Evolutionary conservation across 2,113 vertebrate species (phyloP).

Genomic region (Varanus salvator): DNA sequence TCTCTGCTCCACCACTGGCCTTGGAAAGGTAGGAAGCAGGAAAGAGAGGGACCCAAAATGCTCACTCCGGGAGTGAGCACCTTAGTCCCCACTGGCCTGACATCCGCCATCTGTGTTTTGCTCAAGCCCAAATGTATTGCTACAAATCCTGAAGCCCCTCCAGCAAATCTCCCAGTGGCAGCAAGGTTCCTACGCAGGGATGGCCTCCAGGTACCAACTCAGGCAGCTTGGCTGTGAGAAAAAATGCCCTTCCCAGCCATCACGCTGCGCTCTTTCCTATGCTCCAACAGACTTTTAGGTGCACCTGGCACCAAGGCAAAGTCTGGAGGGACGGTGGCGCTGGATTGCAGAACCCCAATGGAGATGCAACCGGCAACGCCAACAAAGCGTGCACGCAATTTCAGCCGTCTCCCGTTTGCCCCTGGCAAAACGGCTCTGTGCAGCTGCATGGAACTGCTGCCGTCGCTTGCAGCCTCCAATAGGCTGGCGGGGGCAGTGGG

Average conservation of each 20-base stretch:
- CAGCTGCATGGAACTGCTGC: slow-evolving; percentile 3
- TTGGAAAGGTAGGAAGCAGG: too few relatives aligned
- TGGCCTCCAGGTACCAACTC: background rate
- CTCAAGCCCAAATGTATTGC: background rate
- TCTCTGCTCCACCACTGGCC: too few relatives aligned
- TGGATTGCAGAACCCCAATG: background rate
- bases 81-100: background rate
- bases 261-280: background rate
- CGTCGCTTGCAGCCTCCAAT: fast-evolving
- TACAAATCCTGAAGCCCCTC: background rate
- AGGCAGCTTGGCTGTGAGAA: background rate
- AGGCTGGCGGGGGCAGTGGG: background rate
- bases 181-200: background rate
- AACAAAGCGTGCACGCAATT: slow-evolving; percentile 46
- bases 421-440: slow-evolving; percentile 53
- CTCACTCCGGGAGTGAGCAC: background rate
- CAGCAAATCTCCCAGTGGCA: too few relatives aligned
- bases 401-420: slow-evolving; percentile 49
- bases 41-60: background rate
- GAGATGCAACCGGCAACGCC: too few relatives aligned
- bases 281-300: background rate
- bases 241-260: too few relatives aligned
- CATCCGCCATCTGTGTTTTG: background rate
- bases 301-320: background rate
- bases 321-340: background rate